Evolutionary conservation across 2,888 invertebrate genomes (phyloP).

Genomic region (Heliothis peltigera): DNA sequence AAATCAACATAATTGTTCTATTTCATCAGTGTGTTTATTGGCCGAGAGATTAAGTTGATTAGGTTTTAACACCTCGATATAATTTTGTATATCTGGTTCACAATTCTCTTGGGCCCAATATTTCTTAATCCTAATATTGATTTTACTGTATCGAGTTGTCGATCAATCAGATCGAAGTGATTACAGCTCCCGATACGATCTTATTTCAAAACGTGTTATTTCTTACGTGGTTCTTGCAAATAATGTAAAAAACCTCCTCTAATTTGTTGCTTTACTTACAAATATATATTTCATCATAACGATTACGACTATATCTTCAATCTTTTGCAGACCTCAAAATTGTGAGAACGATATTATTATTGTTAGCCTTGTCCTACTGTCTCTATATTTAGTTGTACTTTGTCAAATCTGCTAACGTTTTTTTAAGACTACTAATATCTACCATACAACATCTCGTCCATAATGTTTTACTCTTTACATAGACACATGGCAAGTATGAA

Average conservation of each 20-base stretch:
- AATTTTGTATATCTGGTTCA: conserved; percentile 46
- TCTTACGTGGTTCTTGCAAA: conserved; percentile 48
- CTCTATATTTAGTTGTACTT: conserved; percentile 25
- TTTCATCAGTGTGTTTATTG: conserved; percentile 42
- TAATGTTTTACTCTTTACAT: conserved; percentile 19
- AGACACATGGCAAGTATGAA: conserved; percentile 3
- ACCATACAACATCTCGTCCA: conserved; percentile 7
- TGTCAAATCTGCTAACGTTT: conserved; percentile 19
- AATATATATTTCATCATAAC: conserved; percentile 46
- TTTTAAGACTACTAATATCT: conserved; percentile 4
- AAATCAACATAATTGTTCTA: conserved; percentile 19
- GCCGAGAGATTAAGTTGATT: conserved; percentile 42
- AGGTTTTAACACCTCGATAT: conserved; percentile 41
- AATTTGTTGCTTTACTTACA: conserved; percentile 27
- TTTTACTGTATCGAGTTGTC: conserved; percentile 40
- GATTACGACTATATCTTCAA: conserved; percentile 33
- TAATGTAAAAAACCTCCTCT: conserved; percentile 39
- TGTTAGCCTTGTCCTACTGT: conserved; percentile 42
- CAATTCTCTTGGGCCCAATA: conserved; percentile 17
- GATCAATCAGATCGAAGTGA: conserved; percentile 44
- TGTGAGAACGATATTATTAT: conserved; percentile 39
- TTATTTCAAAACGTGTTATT: conserved; percentile 46
- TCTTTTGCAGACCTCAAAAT: conserved; percentile 43
- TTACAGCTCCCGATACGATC: conserved; percentile 44
- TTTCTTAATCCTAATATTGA: conserved; percentile 44